Base-by-base conservation (phyloP, 2,113 vertebrate genomes). In the Grus americana region DNA sequence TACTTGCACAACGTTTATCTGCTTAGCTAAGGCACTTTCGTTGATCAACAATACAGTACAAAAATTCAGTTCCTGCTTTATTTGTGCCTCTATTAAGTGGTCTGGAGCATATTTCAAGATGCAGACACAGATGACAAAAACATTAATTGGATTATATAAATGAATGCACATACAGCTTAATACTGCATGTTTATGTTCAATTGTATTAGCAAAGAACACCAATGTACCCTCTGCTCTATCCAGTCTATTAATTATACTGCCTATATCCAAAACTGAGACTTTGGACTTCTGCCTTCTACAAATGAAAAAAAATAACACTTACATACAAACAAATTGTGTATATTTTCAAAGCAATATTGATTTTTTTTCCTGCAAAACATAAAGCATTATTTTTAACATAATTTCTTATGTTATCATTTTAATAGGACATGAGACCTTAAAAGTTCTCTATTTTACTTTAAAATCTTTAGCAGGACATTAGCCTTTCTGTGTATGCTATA, bases 401-500 rank as follows among this genome's bases (percentile, higher is more conserved):
- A 36, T 42, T 0, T 18, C 38, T 72, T 73, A 19, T 0, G 3
- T 52, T 47, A 10, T n/a, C 10, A 40, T 1, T 67, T 79, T 54
- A 49, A 62, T 3, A 59, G 27, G 5, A 73, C 2, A 36, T 50
- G 8, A 79, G 82, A 15, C 4, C 7, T 30, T 54, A 34, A 9
- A 71, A 62, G 9, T n/a, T 44, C 8, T n/a, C 10, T 63, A 2
- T 15, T 62, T 79, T 71, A 81, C 4, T 52, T 75, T 34, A 49
- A 89, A 49, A 24, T 5, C 36, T 70, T 30, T 17, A 40, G 9
- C 0, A 3, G 5, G 10, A n/a, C 5, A 49, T 79, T 6, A 58
- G 1, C 6, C 5, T 74, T 90, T 90, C 44, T 40, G 7, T 40
- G 6, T 12, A 12, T 61, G 26, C 2, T 57, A 6, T 65, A 62